Evolutionary conservation across 2,113 vertebrate genomes (phyloP).

Genomic region (Axis porcinus): DNA sequence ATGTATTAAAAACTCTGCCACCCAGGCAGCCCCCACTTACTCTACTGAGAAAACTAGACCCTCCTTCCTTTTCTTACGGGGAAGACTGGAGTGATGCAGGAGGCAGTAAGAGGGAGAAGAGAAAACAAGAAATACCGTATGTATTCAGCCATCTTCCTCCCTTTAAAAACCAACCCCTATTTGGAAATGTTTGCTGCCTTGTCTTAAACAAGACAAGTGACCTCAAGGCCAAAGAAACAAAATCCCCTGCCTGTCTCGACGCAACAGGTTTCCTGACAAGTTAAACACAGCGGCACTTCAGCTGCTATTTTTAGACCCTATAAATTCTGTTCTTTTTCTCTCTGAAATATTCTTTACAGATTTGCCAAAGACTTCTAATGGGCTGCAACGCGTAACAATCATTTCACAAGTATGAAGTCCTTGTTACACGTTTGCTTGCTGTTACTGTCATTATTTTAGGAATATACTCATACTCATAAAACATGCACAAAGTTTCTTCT

Average conservation of each 20-base stretch:
- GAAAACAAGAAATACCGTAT: background rate
- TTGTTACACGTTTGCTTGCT: background rate
- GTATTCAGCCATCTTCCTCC: conserved; percentile 23
- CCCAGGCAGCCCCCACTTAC: background rate
- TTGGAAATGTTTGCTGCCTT: conserved; percentile 71
- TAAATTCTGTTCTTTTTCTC: conserved; percentile 58
- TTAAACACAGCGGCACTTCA: conserved; percentile 66
- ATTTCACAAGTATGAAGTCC: background rate
- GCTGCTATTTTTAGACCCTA: conserved; percentile 67
- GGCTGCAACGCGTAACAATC: background rate
- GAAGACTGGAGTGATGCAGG: background rate
- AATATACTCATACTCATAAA: background rate
- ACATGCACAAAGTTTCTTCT: background rate
- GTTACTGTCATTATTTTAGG: background rate
- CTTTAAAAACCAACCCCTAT: conserved; percentile 64
- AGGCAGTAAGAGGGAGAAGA: background rate
- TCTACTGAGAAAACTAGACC: background rate
- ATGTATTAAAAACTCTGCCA: background rate
- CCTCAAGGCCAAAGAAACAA: conserved; percentile 58
- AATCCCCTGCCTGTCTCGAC: conserved; percentile 47
- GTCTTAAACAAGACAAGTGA: conserved; percentile 64
- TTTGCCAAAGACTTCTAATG: conserved; percentile 55
- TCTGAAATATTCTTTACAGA: conserved; percentile 43
- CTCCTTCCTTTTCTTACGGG: background rate
- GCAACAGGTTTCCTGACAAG: conserved; percentile 58